Percentiles rank a stretch among this genome's conserved stretches.
Conservation (phyloP, 2,888 invertebrate genomes). For the Synanthedon vespiformis region DNA sequence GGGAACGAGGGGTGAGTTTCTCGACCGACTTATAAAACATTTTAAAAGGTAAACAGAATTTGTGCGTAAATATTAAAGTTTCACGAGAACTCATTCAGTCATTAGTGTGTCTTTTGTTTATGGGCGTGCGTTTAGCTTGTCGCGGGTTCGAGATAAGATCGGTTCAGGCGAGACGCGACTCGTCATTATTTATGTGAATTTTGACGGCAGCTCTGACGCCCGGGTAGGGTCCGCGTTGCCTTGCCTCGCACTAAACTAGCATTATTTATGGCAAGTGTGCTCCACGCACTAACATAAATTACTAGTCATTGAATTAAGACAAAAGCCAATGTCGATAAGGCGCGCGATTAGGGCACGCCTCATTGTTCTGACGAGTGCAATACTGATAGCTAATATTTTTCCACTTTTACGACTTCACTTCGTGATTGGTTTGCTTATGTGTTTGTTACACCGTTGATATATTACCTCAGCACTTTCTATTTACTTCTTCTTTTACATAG, state of each 20-base stretch:
- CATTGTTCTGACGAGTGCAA: slow-evolving; percentile 50
- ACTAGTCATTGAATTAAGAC: slow-evolving; percentile 62
- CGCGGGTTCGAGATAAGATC: slow-evolving; percentile 49
- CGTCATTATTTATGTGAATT: slow-evolving; percentile 67
- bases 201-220: slow-evolving; percentile 48
- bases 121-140: slow-evolving; percentile 53
- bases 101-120: slow-evolving; percentile 63
- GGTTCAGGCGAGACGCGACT: slow-evolving; percentile 36
- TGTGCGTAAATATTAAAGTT: slow-evolving; percentile 63
- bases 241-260: slow-evolving; percentile 41
- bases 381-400: slow-evolving; percentile 49
- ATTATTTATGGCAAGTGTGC: slow-evolving; percentile 58
- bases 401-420: slow-evolving; percentile 46
- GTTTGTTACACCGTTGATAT: slow-evolving; percentile 2
- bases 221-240: slow-evolving; percentile 14
- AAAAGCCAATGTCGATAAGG: slow-evolving; percentile 57
- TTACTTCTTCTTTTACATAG: background rate
- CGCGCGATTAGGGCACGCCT: slow-evolving; percentile 48
- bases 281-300: slow-evolving; percentile 47
- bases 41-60: slow-evolving; percentile 59
- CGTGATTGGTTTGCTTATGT: slow-evolving; percentile 28
- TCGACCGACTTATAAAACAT: slow-evolving; percentile 57
- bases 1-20: slow-evolving; percentile 36
- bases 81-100: slow-evolving; percentile 65
- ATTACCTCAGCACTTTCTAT: background rate